Percentiles rank a stretch among this genome's conserved stretches.
Evolutionary conservation across 2,113 vertebrate genomes (phyloP).

Genomic region (Eira barbara): DNA sequence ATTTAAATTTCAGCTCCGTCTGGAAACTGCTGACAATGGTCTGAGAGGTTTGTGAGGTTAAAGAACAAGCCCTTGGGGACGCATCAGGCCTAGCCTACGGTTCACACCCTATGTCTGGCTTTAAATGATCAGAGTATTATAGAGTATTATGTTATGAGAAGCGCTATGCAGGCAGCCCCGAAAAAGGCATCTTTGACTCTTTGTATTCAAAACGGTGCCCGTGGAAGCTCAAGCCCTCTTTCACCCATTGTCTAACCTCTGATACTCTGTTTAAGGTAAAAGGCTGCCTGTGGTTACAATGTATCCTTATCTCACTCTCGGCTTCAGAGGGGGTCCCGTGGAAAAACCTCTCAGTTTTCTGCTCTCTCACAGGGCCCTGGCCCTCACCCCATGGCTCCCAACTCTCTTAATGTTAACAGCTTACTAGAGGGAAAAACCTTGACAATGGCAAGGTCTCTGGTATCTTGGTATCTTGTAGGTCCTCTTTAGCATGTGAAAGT

Average conservation of each 20-base stretch:
- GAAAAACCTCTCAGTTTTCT: background rate
- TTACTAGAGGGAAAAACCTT: too few relatives aligned
- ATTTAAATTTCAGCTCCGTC: background rate
- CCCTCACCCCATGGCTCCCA: background rate
- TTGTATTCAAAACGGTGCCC: background rate
- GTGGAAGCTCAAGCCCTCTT: background rate
- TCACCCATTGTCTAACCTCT: background rate
- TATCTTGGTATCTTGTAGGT: too few relatives aligned
- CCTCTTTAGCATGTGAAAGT: too few relatives aligned
- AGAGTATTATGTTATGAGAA: too few relatives aligned
- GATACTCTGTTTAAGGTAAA: background rate
- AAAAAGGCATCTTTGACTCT: background rate
- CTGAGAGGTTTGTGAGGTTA: background rate
- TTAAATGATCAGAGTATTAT: background rate
- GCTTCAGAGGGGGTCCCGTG: fast-evolving
- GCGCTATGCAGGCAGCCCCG: fast-evolving
- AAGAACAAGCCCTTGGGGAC: background rate
- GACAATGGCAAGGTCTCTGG: background rate
- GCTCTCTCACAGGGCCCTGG: too few relatives aligned
- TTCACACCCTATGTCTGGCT: fast-evolving
- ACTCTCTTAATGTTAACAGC: too few relatives aligned
- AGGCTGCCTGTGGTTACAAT: background rate
- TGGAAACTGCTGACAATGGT: background rate
- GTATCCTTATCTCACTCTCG: background rate
- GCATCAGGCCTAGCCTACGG: background rate